phyloP scores from a whole-genome alignment of 2,113 vertebrate species.

The Tursiops truncatus region DNA sequence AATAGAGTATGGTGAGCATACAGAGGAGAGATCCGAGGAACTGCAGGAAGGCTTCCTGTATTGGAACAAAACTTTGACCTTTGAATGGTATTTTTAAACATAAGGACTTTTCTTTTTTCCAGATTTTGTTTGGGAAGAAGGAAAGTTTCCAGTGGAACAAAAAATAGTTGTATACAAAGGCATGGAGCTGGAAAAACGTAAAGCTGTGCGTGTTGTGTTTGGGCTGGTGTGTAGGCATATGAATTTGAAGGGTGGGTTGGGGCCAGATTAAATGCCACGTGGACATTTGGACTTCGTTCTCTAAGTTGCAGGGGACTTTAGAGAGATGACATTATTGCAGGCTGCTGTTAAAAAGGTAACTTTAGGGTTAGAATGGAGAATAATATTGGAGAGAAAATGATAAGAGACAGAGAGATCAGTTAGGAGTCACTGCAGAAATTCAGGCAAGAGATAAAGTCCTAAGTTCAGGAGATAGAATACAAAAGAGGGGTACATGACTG shows the following conservation, averaged over 20 bases:
- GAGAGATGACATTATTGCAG: not conserved
- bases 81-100: constrained; percentile 32
- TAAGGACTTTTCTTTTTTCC: not conserved
- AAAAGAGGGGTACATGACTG: not conserved
- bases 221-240: not conserved
- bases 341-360: not conserved
- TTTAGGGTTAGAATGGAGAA: constrained; percentile 34
- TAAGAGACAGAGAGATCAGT: not conserved
- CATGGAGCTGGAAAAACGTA: not conserved
- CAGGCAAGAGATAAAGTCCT: not conserved
- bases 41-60: not conserved
- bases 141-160: not conserved
- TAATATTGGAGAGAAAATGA: not conserved
- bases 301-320: not conserved
- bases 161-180: not conserved
- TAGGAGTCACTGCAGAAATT: not conserved
- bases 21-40: not conserved
- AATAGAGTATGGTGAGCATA: not conserved
- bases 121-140: constrained; percentile 47
- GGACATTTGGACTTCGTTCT: not conserved
- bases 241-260: not conserved
- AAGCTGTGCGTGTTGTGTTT: not conserved
- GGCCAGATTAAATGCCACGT: not conserved
- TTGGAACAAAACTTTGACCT: constrained; percentile 5
- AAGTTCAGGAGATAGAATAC: not conserved